Evolutionary conservation across 2,888 invertebrate genomes (phyloP), one percentile per base, ranked within the genome.

Genomic region (Papilio gigon): DNA sequence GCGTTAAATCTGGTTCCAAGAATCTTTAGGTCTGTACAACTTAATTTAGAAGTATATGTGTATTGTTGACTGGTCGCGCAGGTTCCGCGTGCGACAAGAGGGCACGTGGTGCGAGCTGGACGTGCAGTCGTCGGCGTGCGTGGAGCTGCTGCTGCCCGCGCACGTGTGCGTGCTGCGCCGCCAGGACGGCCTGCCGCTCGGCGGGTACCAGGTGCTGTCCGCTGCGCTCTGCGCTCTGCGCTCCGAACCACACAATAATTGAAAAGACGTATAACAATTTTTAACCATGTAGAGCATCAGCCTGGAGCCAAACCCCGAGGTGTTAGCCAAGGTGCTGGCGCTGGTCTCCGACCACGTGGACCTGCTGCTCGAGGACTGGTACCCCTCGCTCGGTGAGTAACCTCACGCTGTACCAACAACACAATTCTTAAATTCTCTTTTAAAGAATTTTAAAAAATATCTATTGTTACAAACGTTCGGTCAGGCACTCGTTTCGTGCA

Each of bases 341-440:
- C 88, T 98, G 35, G 95, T 97, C 3, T 97, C 99, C 0, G 99
- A 99, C 84, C 98, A 99, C 82, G 96, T 99, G 72, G 99, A 99
- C 86, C 95, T 98, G 64, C 90, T 99, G 61, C 91, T 99, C 0
- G 99, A 99, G 85, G 99, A 99, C 88, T 99, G 99, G 99, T 99
- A 98, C 85, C 99, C 98, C 0, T 97, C 98, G 0, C 90, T 98
- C 67, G 94, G 93, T 92, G 63, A 84, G 85, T 77, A 2, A 58
- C 30, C 1, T 1, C 17, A n/a, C 20, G 4, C 0, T 44, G 1
- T 20, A 20, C 0, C 4, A 12, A n/a, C n/a, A n/a, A n/a, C n/a
- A n/a, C n/a, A n/a, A n/a, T n/a, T n/a, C n/a, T n/a, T n/a, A n/a
- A n/a, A n/a, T n/a, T n/a, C n/a, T n/a, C n/a, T n/a, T n/a, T n/a